Conservation (phyloP, 2,888 invertebrate species). For the Sisyra nigra region DNA sequence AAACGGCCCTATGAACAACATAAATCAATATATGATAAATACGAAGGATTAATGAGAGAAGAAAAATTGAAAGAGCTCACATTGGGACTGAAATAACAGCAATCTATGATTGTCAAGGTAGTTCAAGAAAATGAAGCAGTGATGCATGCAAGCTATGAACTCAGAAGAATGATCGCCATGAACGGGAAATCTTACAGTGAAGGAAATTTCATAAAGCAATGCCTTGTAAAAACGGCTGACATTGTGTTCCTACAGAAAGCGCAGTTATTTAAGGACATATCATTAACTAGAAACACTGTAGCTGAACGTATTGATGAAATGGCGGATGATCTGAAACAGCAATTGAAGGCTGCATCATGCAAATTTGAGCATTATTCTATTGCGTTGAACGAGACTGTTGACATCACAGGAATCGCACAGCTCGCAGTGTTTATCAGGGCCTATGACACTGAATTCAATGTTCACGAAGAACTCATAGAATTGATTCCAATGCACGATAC, state of each 20-base stretch:
- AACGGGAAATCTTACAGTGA: constrained; percentile 9
- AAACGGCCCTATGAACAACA: not conserved
- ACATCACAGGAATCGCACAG: constrained; percentile 10
- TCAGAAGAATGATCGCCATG: constrained; percentile 10
- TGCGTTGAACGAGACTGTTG: constrained; percentile 10
- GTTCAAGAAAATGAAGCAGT: constrained; percentile 9
- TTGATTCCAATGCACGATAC: constrained; percentile 9
- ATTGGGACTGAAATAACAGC: constrained; percentile 4
- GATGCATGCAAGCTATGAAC: constrained; percentile 11
- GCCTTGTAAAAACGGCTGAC: constrained; percentile 10
- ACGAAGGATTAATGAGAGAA: constrained; percentile 3
- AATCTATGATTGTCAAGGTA: constrained; percentile 7
- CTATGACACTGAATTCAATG: constrained; percentile 8
- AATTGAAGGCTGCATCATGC: constrained; percentile 7
- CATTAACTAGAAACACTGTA: constrained; percentile 14
- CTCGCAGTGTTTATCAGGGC: constrained; percentile 8
- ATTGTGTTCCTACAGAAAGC: constrained; percentile 12
- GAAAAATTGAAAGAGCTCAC: constrained; percentile 3
- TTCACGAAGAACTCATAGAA: constrained; percentile 9
- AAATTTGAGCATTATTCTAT: constrained; percentile 9
- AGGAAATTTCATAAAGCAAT: constrained; percentile 11
- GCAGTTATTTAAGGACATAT: constrained; percentile 11
- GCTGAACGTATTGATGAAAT: constrained; percentile 9
- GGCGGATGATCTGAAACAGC: constrained; percentile 7
- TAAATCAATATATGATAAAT: constrained; percentile 4